These are phyloP conservation scores for Misgurnus anguillicaudatus DNA, from an alignment of 2,113 vertebrate genomes.

Conservation along the genomic window DNA sequence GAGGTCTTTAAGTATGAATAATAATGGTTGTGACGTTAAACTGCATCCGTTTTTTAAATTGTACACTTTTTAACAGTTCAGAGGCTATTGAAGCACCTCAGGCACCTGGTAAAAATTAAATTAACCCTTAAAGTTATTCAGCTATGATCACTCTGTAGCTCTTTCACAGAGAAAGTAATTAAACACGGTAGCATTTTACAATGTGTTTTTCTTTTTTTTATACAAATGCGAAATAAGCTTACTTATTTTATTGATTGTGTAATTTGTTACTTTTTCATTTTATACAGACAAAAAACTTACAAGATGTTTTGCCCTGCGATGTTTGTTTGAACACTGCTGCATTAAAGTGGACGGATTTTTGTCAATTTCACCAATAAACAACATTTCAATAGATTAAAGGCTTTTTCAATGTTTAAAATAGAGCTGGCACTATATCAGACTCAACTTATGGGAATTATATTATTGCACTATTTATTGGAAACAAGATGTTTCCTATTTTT, in stretches of 20 bases:
- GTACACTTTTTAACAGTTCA: slow-evolving; percentile 30
- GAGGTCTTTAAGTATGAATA: background rate
- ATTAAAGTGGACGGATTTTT: slow-evolving; percentile 55
- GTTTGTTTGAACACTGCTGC: slow-evolving; percentile 49
- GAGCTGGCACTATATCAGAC: too few relatives aligned
- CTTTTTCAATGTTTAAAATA: background rate
- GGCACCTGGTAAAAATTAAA: slow-evolving; percentile 15
- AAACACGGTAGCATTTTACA: slow-evolving; percentile 76
- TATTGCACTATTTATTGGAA: too few relatives aligned
- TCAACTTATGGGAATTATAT: too few relatives aligned
- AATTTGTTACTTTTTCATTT: slow-evolving; percentile 58
- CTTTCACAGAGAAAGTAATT: slow-evolving; percentile 54
- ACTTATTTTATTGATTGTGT: slow-evolving; percentile 59
- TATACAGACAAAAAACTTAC: slow-evolving; percentile 48
- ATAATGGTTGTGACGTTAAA: slow-evolving; percentile 5
- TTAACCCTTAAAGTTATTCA: background rate
- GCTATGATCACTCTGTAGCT: slow-evolving; percentile 56
- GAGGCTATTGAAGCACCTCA: slow-evolving; percentile 31
- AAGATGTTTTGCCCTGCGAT: slow-evolving; percentile 50
- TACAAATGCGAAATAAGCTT: slow-evolving; percentile 69
- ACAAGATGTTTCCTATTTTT: too few relatives aligned
- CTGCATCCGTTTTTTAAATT: slow-evolving; percentile 27
- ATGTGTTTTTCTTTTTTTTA: slow-evolving; percentile 70
- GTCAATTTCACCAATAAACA: slow-evolving; percentile 18
- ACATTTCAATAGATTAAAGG: background rate